Base-by-base conservation (phyloP, 2,797 vertebrate species). In the Dendrocincla fuliginosa region DNA sequence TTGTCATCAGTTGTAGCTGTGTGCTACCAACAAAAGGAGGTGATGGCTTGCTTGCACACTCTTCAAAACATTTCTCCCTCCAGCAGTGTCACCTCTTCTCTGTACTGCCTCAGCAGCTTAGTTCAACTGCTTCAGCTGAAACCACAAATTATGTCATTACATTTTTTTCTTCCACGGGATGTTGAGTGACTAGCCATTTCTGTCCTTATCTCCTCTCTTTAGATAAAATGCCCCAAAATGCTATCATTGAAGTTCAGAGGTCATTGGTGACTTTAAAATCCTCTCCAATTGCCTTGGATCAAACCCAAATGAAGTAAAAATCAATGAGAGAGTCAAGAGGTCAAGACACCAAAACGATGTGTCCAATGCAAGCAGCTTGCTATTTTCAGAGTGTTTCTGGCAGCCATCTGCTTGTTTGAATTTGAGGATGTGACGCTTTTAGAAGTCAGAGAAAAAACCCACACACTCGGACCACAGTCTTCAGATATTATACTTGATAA, bases 331-430 rank as follows among this genome's bases (percentile, higher is more conserved):
- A 81, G 35, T 91, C 82, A 89, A 81, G 59, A 88, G 78, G 84
- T 59, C 25, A 60, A 56, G 46, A 61, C 39, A 85, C 69, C 59
- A 94, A 80, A 93, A 39, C 25, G 57, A 57, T 68, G 32, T 68
- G 65, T 84, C 70, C 30, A 80, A 84, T 3, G 9, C 23, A 47
- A 93, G 73, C 56, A 96, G 63, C 92, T 93, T 94, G 42, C 27
- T 86, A 65, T 42, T 82, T 84, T 93, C 70, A 75, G 47, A 63
- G n/a, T 15, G 18, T 52, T 69, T 93, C 89, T 93, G 89, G 37
- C n/a, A 94, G 47, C 91, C 94, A 82, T 94, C 91, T 87, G 57
- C 83, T 92, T 65, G 11, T 81, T 92, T 93, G 78, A 77, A 79
- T 85, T 83, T 91, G 35, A 89, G 94, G 90, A 87, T 71, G 83